phyloP scores from a whole-genome alignment of 2,888 invertebrate genomes.

The Watsonalla cultraria region DNA sequence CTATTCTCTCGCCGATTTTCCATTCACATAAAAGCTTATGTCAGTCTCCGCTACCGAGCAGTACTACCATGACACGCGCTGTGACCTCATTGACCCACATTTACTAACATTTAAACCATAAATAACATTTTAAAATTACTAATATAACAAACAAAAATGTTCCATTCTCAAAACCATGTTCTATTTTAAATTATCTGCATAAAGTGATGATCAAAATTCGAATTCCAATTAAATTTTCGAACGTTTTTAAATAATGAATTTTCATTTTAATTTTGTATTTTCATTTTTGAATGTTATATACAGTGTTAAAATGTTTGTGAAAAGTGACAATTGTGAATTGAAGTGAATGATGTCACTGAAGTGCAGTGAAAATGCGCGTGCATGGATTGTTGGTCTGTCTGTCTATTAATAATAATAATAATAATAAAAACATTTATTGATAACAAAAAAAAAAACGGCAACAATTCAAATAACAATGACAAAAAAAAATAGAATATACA shows the following conservation, averaged over 20 bases:
- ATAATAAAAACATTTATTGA: no score
- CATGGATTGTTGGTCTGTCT: conserved; percentile 45
- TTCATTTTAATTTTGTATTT: no score
- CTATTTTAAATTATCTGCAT: neutral
- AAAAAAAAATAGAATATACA: no score
- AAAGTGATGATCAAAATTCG: neutral
- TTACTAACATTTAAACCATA: conserved; percentile 6
- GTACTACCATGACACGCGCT: conserved; percentile 56
- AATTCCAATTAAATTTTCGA: neutral
- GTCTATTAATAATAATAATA: no score
- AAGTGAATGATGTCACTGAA: conserved; percentile 40
- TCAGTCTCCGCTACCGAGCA: conserved; percentile 65
- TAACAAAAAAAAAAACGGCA: no score
- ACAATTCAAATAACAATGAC: no score
- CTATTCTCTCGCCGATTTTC: conserved; percentile 40
- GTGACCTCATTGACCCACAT: conserved; percentile 57
- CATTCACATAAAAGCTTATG: conserved; percentile 73
- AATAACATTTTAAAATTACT: conserved; percentile 3
- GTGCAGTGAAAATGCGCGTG: conserved; percentile 61
- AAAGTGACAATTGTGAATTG: conserved; percentile 24
- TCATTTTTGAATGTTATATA: neutral
- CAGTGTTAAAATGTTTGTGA: conserved; percentile 12
- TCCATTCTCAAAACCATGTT: conserved; percentile 1
- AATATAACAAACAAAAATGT: conserved; percentile 9
- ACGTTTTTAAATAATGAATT: no score